Conservation (phyloP, 1,140 invertebrate genomes). For the Dendroctonus ponderosae region DNA sequence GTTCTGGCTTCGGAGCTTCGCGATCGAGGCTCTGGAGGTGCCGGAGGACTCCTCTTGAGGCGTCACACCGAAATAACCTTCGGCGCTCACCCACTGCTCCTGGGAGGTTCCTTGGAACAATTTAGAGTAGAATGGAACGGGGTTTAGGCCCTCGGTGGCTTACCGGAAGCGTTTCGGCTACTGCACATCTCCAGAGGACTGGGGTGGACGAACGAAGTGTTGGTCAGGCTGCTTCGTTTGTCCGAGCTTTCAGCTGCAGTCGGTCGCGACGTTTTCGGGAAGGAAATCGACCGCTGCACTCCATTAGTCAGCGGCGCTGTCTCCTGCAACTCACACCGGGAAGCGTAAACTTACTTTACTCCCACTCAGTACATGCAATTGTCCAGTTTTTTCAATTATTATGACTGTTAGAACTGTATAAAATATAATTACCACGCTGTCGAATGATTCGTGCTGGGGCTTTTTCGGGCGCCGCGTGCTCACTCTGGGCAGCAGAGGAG, state of each 20-base stretch:
- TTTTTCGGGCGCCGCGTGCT: conserved; percentile 1
- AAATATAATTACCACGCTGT: no score
- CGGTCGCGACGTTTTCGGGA: background rate
- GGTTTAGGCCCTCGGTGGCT: no score
- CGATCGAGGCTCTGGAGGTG: conserved; percentile 57
- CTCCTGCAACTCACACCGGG: background rate
- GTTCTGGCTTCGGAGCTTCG: conserved; percentile 62
- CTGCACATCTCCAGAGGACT: background rate
- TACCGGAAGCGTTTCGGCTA: no score
- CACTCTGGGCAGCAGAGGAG: conserved; percentile 21
- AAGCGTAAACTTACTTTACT: background rate
- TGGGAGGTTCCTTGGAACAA: conserved; percentile 7
- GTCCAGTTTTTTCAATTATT: no score
- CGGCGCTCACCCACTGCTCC: conserved; percentile 42
- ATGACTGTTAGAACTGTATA: no score
- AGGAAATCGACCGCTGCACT: conserved; percentile 9
- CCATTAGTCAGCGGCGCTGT: background rate
- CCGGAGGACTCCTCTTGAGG: conserved; percentile 3
- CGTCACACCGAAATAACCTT: conserved; percentile 37
- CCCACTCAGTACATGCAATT: background rate
- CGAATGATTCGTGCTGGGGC: background rate
- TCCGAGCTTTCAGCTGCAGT: background rate
- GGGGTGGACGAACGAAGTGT: no score
- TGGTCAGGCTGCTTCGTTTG: background rate
- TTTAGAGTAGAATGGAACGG: no score